These are phyloP conservation scores for Pristionchus maxplancki DNA, from an alignment of 2,888 invertebrate species.

Conservation along the genomic window DNA sequence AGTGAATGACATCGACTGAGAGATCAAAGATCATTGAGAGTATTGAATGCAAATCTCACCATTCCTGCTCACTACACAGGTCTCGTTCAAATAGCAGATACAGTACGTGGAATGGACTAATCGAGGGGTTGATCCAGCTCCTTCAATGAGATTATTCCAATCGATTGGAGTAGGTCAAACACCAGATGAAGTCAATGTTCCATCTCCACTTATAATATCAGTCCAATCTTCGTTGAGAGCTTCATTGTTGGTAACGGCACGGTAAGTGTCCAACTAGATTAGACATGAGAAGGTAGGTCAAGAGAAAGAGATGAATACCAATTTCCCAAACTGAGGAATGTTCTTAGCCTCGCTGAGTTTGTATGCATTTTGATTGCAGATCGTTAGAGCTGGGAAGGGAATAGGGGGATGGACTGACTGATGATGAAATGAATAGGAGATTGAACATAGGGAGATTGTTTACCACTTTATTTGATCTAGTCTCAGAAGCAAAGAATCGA, in stretches of 20 bases:
- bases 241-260: slow-evolving; percentile 29
- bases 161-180: background rate
- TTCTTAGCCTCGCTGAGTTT: slow-evolving; percentile 11
- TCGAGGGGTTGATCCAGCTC: background rate
- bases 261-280: slow-evolving; percentile 27
- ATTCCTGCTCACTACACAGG: background rate
- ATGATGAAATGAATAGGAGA: background rate
- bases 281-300: background rate
- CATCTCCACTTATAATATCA: background rate
- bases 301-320: background rate
- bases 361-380: slow-evolving; percentile 40
- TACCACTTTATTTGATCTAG: slow-evolving; percentile 28
- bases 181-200: background rate
- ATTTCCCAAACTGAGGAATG: slow-evolving; percentile 31
- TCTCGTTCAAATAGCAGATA: background rate
- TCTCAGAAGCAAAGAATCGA: slow-evolving; percentile 20
- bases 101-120: slow-evolving; percentile 44
- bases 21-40: slow-evolving; percentile 45
- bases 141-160: background rate
- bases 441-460: too few relatives aligned
- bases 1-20: slow-evolving; percentile 3
- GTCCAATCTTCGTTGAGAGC: slow-evolving; percentile 17
- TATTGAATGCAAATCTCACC: too few relatives aligned
- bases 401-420: slow-evolving; percentile 39
- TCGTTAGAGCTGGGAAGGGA: slow-evolving; percentile 19